Conservation (phyloP, 2,888 invertebrate genomes). For the Nomada hirtipes region DNA sequence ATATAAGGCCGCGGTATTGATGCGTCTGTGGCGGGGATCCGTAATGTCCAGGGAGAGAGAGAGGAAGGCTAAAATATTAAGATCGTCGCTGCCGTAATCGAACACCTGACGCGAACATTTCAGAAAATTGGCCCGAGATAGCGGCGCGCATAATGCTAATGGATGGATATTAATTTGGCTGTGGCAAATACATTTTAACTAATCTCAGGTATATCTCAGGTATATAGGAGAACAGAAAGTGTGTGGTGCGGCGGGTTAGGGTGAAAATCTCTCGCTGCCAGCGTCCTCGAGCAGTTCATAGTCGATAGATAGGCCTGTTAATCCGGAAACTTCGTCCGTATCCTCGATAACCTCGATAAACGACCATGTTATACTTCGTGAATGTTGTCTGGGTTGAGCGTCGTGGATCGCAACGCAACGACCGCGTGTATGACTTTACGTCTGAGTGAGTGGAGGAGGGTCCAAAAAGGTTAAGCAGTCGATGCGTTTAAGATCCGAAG, state of each 20-base stretch:
- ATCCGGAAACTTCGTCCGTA: slow-evolving; percentile 25
- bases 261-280: not conserved
- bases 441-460: not conserved
- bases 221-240: not conserved
- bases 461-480: not conserved
- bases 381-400: not conserved
- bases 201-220: slow-evolving; percentile 33
- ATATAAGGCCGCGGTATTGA: slow-evolving; percentile 64
- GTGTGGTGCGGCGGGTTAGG: not conserved
- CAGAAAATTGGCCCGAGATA: slow-evolving; percentile 54
- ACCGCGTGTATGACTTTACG: not conserved
- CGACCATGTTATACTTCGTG: not conserved
- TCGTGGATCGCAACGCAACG: not conserved
- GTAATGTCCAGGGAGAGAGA: slow-evolving; percentile 28
- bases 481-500: not conserved
- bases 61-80: slow-evolving; percentile 57
- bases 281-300: not conserved
- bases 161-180: slow-evolving; percentile 61
- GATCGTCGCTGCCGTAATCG: slow-evolving; percentile 54
- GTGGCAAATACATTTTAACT: slow-evolving; percentile 52
- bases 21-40: slow-evolving; percentile 45
- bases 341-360: slow-evolving; percentile 28
- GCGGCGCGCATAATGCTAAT: slow-evolving; percentile 56
- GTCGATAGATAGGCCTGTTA: not conserved
- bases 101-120: slow-evolving; percentile 57